Percentiles rank a stretch among this genome's conserved stretches.
Conservation (phyloP, 2,797 vertebrate species). For the Mus caroli region DNA sequence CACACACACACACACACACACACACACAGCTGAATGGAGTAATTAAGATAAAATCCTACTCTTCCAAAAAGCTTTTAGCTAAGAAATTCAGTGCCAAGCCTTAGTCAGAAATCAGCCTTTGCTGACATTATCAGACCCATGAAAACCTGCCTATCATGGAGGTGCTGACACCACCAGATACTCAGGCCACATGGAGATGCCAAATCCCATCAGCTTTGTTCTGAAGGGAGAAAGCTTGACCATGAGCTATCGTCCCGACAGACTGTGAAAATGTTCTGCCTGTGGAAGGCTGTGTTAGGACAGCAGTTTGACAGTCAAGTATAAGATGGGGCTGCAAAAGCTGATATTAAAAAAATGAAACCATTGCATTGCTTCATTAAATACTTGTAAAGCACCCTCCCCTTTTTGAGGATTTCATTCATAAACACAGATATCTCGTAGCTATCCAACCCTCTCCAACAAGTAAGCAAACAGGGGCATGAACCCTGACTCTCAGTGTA, state of each 20-base stretch:
- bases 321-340: background rate
- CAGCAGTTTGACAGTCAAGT: accelerated
- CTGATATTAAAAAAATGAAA: background rate
- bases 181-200: accelerated
- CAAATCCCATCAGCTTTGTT: background rate
- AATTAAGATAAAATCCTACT: background rate
- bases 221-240: background rate
- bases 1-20: background rate
- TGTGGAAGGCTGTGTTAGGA: accelerated
- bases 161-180: background rate
- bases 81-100: background rate
- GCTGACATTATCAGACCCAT: background rate
- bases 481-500: background rate
- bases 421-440: background rate
- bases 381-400: background rate
- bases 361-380: background rate
- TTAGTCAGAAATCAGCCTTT: background rate
- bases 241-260: accelerated
- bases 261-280: accelerated
- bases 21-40: background rate
- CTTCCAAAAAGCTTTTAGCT: background rate
- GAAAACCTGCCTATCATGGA: background rate
- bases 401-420: background rate
- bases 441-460: background rate
- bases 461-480: background rate